Conservation (phyloP, 2,797 vertebrate genomes). For the Peromyscus melanophrys region DNA sequence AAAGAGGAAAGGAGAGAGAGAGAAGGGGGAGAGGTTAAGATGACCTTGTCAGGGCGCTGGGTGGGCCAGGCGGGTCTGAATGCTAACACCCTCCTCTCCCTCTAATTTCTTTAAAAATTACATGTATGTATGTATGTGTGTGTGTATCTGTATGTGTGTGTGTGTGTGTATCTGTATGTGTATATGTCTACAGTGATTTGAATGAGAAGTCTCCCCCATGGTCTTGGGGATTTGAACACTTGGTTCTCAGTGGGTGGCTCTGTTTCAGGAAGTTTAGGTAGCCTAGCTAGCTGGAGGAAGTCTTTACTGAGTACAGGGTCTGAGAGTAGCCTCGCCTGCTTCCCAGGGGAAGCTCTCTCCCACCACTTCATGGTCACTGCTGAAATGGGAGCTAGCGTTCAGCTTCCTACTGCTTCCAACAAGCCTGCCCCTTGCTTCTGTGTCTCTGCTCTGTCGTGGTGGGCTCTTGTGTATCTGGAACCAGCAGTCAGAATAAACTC, state of each 20-base stretch:
- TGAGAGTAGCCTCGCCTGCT: not conserved
- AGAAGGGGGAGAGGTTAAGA: no score
- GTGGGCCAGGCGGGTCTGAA: no score
- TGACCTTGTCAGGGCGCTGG: no score
- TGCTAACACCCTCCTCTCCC: not conserved
- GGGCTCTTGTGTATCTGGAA: not conserved
- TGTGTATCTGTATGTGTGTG: not conserved
- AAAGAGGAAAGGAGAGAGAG: no score
- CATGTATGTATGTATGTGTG: not conserved
- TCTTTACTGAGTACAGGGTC: not conserved
- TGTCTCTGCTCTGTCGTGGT: not conserved
- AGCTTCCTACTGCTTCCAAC: not conserved
- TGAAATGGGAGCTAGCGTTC: not conserved
- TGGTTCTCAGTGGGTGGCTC: not conserved
- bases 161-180: not conserved
- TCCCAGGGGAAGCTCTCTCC: not conserved
- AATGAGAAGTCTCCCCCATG: not conserved
- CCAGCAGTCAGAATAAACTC: not conserved
- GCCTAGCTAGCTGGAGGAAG: not conserved
- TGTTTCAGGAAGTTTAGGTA: not conserved
- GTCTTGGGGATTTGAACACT: not conserved
- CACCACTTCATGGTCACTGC: not conserved
- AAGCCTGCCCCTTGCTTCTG: not conserved
- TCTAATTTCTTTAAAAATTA: conserved; percentile 10
- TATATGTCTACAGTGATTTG: not conserved